These are phyloP conservation scores for Scyliorhinus canicula DNA, from an alignment of 2,797 vertebrate species.

Conservation along the genomic window DNA sequence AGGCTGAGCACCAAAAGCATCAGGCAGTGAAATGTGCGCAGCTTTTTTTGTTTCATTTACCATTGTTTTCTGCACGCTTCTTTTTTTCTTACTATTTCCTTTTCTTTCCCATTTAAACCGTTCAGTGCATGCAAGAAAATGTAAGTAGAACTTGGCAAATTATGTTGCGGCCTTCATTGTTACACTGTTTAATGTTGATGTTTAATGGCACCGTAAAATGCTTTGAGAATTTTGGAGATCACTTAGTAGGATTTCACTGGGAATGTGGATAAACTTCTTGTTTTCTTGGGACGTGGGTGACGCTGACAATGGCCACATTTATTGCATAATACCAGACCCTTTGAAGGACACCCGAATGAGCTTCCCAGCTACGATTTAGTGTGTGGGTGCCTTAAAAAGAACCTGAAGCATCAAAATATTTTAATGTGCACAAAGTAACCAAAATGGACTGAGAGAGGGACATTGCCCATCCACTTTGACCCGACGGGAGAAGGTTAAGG, in stretches of 20 bases:
- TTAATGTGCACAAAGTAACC: neutral
- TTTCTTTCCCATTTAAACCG: neutral
- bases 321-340: too few relatives aligned
- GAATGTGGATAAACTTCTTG: neutral
- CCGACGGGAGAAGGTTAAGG: neutral
- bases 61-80: neutral
- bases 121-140: conserved; percentile 34
- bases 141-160: conserved; percentile 15
- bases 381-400: neutral
- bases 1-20: neutral
- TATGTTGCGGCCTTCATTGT: neutral
- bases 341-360: too few relatives aligned
- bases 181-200: neutral
- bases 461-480: too few relatives aligned
- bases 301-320: neutral
- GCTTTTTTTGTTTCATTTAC: neutral
- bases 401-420: neutral
- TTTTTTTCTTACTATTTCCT: conserved; percentile 7
- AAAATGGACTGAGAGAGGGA: neutral
- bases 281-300: neutral
- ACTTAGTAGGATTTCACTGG: neutral
- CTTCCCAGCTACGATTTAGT: neutral
- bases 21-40: neutral
- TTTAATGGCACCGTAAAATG: neutral
- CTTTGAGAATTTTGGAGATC: neutral